These are phyloP conservation scores for Salarias fasciatus DNA, from an alignment of 2,797 vertebrate genomes.

Conservation along the genomic window DNA sequence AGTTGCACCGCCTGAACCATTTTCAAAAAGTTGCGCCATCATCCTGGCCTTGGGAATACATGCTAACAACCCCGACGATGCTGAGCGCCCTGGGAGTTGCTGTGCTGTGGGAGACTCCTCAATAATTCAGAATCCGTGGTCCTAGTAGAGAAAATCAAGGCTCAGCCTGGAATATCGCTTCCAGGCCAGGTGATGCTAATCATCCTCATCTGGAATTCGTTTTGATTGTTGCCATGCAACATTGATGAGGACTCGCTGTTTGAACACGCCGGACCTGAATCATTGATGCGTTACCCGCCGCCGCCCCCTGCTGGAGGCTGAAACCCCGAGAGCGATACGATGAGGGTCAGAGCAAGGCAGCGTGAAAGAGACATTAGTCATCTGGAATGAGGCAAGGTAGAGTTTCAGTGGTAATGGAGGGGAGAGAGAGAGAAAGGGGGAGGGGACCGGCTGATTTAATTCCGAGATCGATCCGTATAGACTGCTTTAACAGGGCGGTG, in stretches of 20 bases:
- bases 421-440: neutral
- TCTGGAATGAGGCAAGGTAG: conserved; percentile 48
- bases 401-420: conserved; percentile 45
- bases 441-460: conserved; percentile 43
- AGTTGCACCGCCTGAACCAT: too few species aligned
- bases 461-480: conserved; percentile 47
- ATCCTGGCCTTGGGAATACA: conserved; percentile 47
- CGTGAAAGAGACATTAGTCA: conserved; percentile 43
- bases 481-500: conserved; percentile 37
- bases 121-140: conserved; percentile 62
- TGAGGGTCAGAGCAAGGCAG: conserved; percentile 26
- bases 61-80: conserved; percentile 41
- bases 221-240: conserved; percentile 67
- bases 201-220: conserved; percentile 62
- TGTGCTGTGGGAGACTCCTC: conserved; percentile 31
- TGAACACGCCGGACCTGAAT: conserved; percentile 63
- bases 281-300: conserved; percentile 47
- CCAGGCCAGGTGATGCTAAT: conserved; percentile 51
- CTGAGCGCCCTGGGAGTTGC: conserved; percentile 23
- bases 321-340: conserved; percentile 13
- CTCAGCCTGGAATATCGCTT: conserved; percentile 13
- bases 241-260: conserved; percentile 67
- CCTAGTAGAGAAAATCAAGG: conserved; percentile 27
- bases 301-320: conserved; percentile 24
- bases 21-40: conserved; percentile 50